Base-by-base conservation (phyloP, 2,888 invertebrate species). In the Andrena praecox region DNA sequence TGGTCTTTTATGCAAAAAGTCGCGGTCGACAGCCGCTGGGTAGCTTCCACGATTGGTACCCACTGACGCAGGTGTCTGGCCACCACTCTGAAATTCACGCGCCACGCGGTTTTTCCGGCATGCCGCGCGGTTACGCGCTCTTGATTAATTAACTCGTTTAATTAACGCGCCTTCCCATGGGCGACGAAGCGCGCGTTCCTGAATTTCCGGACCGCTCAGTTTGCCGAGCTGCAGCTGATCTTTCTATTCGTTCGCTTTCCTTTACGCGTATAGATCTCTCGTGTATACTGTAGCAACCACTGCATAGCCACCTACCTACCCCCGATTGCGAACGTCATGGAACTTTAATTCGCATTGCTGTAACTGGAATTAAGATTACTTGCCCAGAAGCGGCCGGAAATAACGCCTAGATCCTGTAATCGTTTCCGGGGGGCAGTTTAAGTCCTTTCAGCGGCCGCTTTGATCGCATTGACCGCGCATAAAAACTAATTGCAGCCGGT, bases 61-160 rank as follows among this genome's bases (percentile, higher is more conserved):
- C 62, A 50, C 64, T 63, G 35, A 42, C 64, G 35, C 16, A 59
- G 5, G 8, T 48, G 35, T 31, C 42, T 33, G 63, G 20, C 59
- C 52, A 16, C 52, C 50, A 68, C 71, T 77, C 77, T 72, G 77
- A 75, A 86, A 82, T 72, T 84, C 84, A 20, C 60, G 50, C 52
- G 70, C 67, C 31, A 24, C 59, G 71, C 63, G 69, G 75, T 56
- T 72, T 73, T 76, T 73, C 70, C 80, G 66, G 33, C 77, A 54
- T 31, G 24, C 70, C 67, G 27, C 48, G 48, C 64, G 60, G 71
- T 74, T 54, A 42, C 72, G 70, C 56, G 35, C n/a, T 59, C 74
- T 69, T 69, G 69, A 75, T 83, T 85, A 88, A 88, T 88, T 88
- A 88, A 88, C 85, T 81, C 77, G 83, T 86, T 88, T 86, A 88